Evolutionary conservation across 2,113 vertebrate species (phyloP).

Genomic region (Cyanoramphus novaezelandiae): DNA sequence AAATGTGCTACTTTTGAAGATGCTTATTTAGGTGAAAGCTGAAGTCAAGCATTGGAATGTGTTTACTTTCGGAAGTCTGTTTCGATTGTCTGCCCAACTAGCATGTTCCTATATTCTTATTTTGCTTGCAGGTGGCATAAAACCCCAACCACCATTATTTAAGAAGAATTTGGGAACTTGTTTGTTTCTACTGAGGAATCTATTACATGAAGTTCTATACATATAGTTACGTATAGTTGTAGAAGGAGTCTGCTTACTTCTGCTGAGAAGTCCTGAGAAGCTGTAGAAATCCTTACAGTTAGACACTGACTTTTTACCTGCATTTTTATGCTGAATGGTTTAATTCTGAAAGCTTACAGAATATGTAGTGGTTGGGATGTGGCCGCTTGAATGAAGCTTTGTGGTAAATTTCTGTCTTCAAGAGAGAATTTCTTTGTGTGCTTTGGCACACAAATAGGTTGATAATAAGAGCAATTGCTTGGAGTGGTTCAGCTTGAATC

Average conservation of each 20-base stretch:
- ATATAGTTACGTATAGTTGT: rapidly evolving
- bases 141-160: neutral
- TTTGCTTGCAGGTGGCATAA: neutral
- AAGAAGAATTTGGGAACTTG: neutral
- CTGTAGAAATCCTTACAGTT: neutral
- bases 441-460: neutral
- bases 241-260: neutral
- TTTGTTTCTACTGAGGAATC: neutral
- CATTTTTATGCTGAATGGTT: neutral
- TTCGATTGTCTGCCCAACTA: neutral
- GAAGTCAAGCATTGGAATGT: neutral
- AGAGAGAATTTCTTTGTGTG: neutral
- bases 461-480: neutral
- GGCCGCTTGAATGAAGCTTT: neutral
- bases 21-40: constrained; percentile 31
- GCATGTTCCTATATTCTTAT: neutral
- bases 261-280: neutral
- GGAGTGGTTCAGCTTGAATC: neutral
- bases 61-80: neutral
- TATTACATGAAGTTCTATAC: neutral
- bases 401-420: neutral
- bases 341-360: neutral
- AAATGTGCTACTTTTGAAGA: constrained; percentile 52
- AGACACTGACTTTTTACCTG: neutral
- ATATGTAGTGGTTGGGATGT: neutral